These are phyloP conservation scores for Drosophila rubida DNA, from an alignment of 2,888 invertebrate genomes.

Conservation along the genomic window DNA sequence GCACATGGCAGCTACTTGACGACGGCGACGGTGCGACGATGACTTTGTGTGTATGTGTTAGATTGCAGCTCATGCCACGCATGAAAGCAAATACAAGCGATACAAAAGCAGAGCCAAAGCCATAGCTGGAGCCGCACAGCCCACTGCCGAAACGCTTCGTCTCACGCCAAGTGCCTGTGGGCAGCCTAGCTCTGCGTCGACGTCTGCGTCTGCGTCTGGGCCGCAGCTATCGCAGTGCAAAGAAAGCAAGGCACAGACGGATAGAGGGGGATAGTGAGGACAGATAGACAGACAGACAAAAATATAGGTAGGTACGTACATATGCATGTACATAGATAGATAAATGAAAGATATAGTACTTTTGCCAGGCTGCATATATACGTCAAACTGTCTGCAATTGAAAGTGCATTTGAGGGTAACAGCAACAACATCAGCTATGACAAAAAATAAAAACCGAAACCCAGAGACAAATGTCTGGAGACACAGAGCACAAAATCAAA, in stretches of 20 bases:
- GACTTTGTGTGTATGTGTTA: conserved; percentile 23
- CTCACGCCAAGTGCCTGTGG: conserved; percentile 75
- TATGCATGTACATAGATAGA: conserved; percentile 50
- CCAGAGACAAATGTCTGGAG: conserved; percentile 72
- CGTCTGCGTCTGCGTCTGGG: conserved; percentile 26
- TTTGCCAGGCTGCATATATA: conserved; percentile 64
- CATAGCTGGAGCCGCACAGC: conserved; percentile 51
- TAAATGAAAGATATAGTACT: conserved; percentile 77
- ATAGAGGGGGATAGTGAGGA: conserved; percentile 21
- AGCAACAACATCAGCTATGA: conserved; percentile 29
- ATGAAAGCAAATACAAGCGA: conserved; percentile 58
- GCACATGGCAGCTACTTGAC: conserved; percentile 71
- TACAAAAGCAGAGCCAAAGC: conserved; percentile 33
- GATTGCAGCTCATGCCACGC: conserved; percentile 60
- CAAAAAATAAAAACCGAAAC: conserved; percentile 37
- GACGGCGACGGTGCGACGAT: conserved; percentile 31
- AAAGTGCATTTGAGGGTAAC: conserved; percentile 76
- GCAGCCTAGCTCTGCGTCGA: conserved; percentile 47
- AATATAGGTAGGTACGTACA: conserved; percentile 54
- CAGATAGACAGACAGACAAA: conserved; percentile 19
- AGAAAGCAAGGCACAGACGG: conserved; percentile 59
- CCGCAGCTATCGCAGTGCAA: conserved; percentile 51
- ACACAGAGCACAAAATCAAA: conserved; percentile 71
- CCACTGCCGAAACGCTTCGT: conserved; percentile 63
- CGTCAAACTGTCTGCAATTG: conserved; percentile 78